phyloP scores from a whole-genome alignment of 2,888 invertebrate species.

The Coleophora flavipennella region DNA sequence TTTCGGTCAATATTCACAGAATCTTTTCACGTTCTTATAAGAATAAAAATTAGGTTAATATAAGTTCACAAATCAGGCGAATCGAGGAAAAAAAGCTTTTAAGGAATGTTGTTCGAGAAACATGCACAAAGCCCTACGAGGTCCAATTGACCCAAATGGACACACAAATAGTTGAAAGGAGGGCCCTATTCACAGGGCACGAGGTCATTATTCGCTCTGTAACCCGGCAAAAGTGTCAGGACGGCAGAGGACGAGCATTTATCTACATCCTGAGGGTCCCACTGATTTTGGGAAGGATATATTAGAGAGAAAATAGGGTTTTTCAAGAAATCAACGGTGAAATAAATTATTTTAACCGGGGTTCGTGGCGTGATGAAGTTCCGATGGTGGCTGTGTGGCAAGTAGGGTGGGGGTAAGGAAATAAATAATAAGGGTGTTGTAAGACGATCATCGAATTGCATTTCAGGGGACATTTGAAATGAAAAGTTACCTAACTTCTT shows the following conservation, averaged over 20 bases:
- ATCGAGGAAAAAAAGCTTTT: slow-evolving; percentile 55
- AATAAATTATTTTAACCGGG: slow-evolving; percentile 46
- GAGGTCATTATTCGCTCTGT: slow-evolving; percentile 64
- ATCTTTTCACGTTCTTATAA: background rate
- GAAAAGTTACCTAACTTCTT: no score
- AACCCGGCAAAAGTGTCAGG: slow-evolving; percentile 61
- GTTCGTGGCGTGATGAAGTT: slow-evolving; percentile 27
- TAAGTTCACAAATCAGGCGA: slow-evolving; percentile 25
- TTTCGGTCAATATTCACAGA: background rate
- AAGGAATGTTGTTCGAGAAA: slow-evolving; percentile 42
- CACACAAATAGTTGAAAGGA: slow-evolving; percentile 65
- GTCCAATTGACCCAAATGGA: slow-evolving; percentile 68
- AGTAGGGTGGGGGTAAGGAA: slow-evolving; percentile 14
- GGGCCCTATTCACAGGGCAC: slow-evolving; percentile 25
- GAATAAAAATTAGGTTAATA: background rate
- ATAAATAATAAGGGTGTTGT: no score
- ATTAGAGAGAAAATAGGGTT: slow-evolving; percentile 44
- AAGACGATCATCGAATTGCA: no score
- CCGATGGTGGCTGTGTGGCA: slow-evolving; percentile 14
- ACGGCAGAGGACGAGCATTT: slow-evolving; percentile 55
- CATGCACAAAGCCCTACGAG: slow-evolving; percentile 57
- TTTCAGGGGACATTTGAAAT: no score
- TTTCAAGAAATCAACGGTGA: slow-evolving; percentile 50
- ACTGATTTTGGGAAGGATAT: slow-evolving; percentile 59
- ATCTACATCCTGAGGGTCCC: slow-evolving; percentile 63